Evolutionary conservation across 2,888 invertebrate genomes (phyloP), one percentile per base, ranked within the genome.

Genomic region (Melanotus villosus): DNA sequence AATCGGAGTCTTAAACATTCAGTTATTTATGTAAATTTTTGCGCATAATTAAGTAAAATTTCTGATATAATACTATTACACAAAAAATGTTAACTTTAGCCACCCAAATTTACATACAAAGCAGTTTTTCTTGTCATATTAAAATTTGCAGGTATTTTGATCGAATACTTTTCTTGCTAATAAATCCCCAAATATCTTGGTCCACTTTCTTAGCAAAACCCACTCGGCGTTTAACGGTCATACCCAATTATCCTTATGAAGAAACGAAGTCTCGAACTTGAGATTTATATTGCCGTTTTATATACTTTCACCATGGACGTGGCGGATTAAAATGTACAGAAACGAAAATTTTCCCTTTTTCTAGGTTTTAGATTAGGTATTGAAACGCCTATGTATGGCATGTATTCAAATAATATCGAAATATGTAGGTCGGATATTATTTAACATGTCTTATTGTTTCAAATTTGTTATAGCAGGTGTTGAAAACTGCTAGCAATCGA

Each of bases 221-320:
- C 32, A 52, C 32, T 52, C 32, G 18, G 32, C n/a, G 32, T 30
- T 52, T 18, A 52, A 52, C 52, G 52, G 32, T 32, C 52, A 52
- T 52, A 52, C 52, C 47, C 16, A 52, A 52, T 52, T 52, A 52
- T 52, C 32, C 32, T 52, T 32, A 52, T 18, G 52, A 52, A 32
- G 52, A 52, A 52, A 52, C 30, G 18, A 10, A 52, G 52, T 18
- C 32, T 18, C 52, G 32, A 32, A 32, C 52, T 34, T 34, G 32
- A 52, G 34, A 52, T 52, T 50, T 52, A 52, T 52, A 32, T 18
- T 32, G 30, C 6, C 30, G 32, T 34, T 30, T 26, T 14, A 2
- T 26, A 43, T 47, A 32, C 52, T 52, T 52, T 52, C 52, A 52
- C 52, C 52, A 32, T 14, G n/a, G 6, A 14, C 18, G 12, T 5